Conservation (phyloP, 2,888 invertebrate genomes). For the Aspidiotus rigidus region DNA sequence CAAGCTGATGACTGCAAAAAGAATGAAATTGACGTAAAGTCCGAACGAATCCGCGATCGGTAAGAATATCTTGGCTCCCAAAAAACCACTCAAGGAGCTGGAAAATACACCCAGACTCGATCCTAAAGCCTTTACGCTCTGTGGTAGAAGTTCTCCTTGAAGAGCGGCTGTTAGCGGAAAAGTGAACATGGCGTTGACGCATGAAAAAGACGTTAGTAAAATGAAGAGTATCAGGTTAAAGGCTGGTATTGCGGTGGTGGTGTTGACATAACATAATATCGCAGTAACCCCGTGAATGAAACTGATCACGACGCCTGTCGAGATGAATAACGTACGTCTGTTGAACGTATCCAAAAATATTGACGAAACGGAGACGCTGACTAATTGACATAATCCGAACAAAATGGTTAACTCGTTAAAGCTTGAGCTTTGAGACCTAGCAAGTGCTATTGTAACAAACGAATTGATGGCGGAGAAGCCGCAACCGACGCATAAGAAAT, state of each 20-base stretch:
- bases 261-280: background rate
- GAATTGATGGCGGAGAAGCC: too few relatives aligned
- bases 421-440: too few relatives aligned
- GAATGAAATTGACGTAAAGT: slow-evolving; percentile 13
- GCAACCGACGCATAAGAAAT: too few relatives aligned
- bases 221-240: background rate
- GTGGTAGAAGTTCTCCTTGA: slow-evolving; percentile 16
- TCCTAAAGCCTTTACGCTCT: slow-evolving; percentile 7
- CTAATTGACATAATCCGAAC: background rate
- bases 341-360: background rate
- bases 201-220: background rate
- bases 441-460: too few relatives aligned
- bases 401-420: slow-evolving; percentile 9
- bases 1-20: slow-evolving; percentile 1
- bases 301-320: background rate
- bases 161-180: background rate
- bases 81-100: slow-evolving; percentile 5
- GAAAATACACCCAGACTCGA: background rate
- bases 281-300: background rate
- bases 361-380: background rate
- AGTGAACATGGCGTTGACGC: background rate
- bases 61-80: slow-evolving; percentile 10
- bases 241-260: background rate
- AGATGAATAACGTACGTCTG: background rate
- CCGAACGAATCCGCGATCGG: background rate